Conservation (phyloP, 2,888 invertebrate species). For the Platycheirus rosarum region DNA sequence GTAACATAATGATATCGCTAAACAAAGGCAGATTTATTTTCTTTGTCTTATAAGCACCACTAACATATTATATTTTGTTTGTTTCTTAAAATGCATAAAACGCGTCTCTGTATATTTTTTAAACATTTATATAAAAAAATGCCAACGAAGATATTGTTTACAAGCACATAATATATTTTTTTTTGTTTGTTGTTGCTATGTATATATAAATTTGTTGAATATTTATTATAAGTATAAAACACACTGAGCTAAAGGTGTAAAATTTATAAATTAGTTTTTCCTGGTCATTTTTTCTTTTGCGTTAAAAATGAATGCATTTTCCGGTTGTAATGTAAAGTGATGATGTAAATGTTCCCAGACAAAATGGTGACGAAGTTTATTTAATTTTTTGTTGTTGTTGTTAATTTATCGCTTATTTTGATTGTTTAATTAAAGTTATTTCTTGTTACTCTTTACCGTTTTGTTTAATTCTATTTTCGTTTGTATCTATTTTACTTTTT, state of each 20-base stretch:
- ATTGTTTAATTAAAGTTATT: conserved; percentile 38
- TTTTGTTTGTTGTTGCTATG: conserved; percentile 37
- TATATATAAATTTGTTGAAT: conserved; percentile 50
- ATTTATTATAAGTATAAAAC: conserved; percentile 60
- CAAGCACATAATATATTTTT: conserved; percentile 41
- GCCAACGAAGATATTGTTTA: conserved; percentile 41
- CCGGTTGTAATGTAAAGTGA: conserved; percentile 31
- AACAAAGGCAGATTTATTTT: conserved; percentile 27
- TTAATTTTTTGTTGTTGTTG: conserved; percentile 1
- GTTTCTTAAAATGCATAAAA: conserved; percentile 27
- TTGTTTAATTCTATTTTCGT: conserved; percentile 41
- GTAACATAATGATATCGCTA: conserved; percentile 28
- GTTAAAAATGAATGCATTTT: not conserved
- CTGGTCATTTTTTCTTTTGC: conserved; percentile 29
- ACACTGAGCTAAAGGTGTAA: conserved; percentile 57
- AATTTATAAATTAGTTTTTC: conserved; percentile 41
- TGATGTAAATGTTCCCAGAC: conserved; percentile 54
- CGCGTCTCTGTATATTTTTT: conserved; percentile 29
- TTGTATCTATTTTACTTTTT: conserved; percentile 75
- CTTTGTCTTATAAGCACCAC: conserved; percentile 55
- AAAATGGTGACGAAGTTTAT: conserved; percentile 39
- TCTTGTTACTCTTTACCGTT: conserved; percentile 28
- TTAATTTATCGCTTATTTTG: conserved; percentile 41
- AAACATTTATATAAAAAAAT: conserved; percentile 39
- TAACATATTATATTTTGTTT: conserved; percentile 19